Evolutionary conservation across 37 sponge, comb jelly and placozoan genomes (phyloP), one percentile per base, ranked within the genome.

Genomic region (Bolinopsis microptera): DNA sequence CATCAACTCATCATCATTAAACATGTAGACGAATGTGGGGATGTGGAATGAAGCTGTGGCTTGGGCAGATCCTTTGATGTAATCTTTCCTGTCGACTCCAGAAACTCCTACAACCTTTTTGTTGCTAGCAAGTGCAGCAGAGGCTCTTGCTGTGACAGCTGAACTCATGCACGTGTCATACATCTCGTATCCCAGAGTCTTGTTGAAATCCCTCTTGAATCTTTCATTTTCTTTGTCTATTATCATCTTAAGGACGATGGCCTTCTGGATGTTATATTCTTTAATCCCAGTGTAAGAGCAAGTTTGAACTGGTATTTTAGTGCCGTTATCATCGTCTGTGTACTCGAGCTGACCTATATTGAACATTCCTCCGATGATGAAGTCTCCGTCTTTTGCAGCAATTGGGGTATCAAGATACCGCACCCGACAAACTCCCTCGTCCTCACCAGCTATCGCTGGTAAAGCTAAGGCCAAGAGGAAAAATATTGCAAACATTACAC

Each of bases 161-260:
- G 41, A 18, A 39, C 30, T 26, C 25, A 28, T 36, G 48, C 90
- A 86, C 38, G 90, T 86, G 30, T 86, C 90, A 39, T 86, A 86
- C 25, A 86, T 3, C 61, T 39, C 61, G 61, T 86, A 86, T 41
- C 90, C 90, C 90, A 86, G 61, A 86, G 48, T 86, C 61, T 33
- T 38, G 90, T 86, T 86, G 61, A 86, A 77, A 34, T 77, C 80
- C 80, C 35, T 28, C 36, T 77, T 32, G 32, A 77, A 77, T 18
- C 32, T 32, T 27, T 27, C 9, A 18, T 32, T 32, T 16, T 16
- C 80, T 35, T 77, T 32, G 80, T 77, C 80, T 8, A 77, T 32
- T 13, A 77, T 1, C 1, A 16, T 16, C 36, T 36, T 34, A 5
- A 77, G 37, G 0, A 77, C 32, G 35, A 77, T 32, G 2, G 80